Conservation (phyloP, 2,888 invertebrate genomes). For the Dryobotodes eremita region DNA sequence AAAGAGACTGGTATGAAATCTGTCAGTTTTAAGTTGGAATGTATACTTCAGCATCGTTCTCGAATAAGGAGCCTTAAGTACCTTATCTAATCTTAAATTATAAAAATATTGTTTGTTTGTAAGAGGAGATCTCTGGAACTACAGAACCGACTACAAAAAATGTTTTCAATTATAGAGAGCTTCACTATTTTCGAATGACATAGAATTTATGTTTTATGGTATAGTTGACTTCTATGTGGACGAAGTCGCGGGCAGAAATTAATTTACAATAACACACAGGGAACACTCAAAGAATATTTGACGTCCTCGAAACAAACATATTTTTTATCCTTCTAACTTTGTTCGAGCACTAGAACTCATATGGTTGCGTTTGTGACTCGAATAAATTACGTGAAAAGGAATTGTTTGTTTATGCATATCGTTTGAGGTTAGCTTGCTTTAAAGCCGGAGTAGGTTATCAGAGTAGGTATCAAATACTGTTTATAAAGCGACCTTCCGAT, state of each 20-base stretch:
- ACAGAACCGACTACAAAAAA: neutral
- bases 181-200: neutral
- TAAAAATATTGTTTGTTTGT: neutral
- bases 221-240: too few species aligned
- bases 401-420: conserved; percentile 34
- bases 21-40: neutral
- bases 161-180: neutral
- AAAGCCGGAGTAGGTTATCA: conserved; percentile 47
- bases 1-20: neutral
- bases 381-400: conserved; percentile 34
- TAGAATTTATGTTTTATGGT: too few species aligned
- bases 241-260: neutral
- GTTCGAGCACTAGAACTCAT: neutral
- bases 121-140: too few species aligned
- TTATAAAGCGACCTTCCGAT: conserved; percentile 23
- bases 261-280: neutral
- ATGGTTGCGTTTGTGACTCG: conserved; percentile 22
- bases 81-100: neutral
- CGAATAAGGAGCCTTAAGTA: neutral
- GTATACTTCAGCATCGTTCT: neutral
- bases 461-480: conserved; percentile 18
- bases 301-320: neutral
- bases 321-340: conserved; percentile 25
- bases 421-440: conserved; percentile 7
- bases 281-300: neutral